Evolutionary conservation across 2,888 invertebrate species (phyloP).

Genomic region (Pantelozetes paolii): DNA sequence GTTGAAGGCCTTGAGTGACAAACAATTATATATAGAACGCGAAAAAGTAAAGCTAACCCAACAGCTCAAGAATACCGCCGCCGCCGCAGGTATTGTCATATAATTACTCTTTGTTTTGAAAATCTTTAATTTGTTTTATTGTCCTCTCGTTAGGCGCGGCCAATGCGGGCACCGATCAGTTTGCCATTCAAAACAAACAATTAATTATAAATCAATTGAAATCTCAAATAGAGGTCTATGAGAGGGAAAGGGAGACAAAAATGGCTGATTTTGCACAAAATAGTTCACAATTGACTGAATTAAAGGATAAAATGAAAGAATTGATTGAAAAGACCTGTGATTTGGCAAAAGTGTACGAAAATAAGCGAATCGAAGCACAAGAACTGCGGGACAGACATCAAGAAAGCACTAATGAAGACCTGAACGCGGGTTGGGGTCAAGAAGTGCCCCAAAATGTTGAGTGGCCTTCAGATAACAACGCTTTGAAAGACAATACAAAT

Average conservation of each 20-base stretch:
- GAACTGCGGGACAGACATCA: conserved; percentile 25
- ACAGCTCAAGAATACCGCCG: conserved; percentile 47
- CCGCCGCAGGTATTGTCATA: neutral
- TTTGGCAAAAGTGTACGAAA: neutral
- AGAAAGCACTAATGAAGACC: neutral
- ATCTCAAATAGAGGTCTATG: conserved; percentile 46
- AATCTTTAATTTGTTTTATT: neutral
- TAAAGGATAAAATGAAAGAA: conserved; percentile 41
- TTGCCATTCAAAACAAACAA: conserved; percentile 43
- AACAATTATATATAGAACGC: conserved; percentile 50
- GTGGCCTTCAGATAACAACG: conserved; percentile 32
- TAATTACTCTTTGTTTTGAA: neutral
- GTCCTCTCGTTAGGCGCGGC: neutral
- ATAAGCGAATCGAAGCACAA: conserved; percentile 38
- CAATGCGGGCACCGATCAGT: conserved; percentile 35
- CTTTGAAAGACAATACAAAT: neutral
- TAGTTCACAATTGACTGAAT: conserved; percentile 64
- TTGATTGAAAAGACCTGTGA: conserved; percentile 3
- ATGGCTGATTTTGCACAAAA: conserved; percentile 75
- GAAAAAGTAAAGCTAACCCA: conserved; percentile 52
- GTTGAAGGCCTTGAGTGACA: conserved; percentile 48
- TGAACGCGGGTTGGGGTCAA: conserved; percentile 33
- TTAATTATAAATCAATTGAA: conserved; percentile 43
- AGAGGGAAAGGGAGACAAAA: conserved; percentile 61
- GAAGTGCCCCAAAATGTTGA: conserved; percentile 28